These are phyloP conservation scores for Xiphophorus birchmanni DNA, from an alignment of 2,797 vertebrate species.

Conservation along the genomic window DNA sequence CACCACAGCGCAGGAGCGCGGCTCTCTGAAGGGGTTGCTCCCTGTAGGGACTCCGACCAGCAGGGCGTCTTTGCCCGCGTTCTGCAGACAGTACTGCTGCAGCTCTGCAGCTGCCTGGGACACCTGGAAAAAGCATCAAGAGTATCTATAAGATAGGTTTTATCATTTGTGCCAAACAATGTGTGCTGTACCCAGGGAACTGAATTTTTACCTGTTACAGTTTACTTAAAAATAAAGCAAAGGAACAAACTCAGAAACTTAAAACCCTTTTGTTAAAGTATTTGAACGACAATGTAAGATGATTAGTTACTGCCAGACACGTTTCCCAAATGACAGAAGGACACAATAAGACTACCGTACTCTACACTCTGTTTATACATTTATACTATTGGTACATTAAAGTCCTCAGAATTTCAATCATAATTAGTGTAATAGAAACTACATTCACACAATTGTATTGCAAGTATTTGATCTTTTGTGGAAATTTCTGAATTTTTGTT, in stretches of 20 bases:
- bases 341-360: background rate
- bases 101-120: slow-evolving; percentile 97
- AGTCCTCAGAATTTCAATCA: background rate
- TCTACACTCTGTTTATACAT: background rate
- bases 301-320: background rate
- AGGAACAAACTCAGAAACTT: background rate
- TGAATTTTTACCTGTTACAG: background rate
- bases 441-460: background rate
- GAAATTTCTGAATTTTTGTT: background rate
- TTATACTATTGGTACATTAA: background rate
- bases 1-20: slow-evolving; percentile 89
- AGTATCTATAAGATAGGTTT: background rate
- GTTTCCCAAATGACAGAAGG: background rate
- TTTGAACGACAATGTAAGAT: background rate
- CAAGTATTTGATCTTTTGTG: background rate
- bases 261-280: background rate
- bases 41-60: slow-evolving; percentile 91
- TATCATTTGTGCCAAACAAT: background rate
- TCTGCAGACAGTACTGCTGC: slow-evolving; percentile 95
- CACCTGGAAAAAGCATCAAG: slow-evolving; percentile 78
- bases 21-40: slow-evolving; percentile 97
- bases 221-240: background rate
- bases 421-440: background rate
- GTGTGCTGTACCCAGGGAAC: background rate
- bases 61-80: slow-evolving; percentile 92